Percentiles rank a stretch among this genome's conserved stretches.
These are phyloP conservation scores for Dermochelys coriacea DNA, from an alignment of 2,797 vertebrate species.

Conservation along the genomic window DNA sequence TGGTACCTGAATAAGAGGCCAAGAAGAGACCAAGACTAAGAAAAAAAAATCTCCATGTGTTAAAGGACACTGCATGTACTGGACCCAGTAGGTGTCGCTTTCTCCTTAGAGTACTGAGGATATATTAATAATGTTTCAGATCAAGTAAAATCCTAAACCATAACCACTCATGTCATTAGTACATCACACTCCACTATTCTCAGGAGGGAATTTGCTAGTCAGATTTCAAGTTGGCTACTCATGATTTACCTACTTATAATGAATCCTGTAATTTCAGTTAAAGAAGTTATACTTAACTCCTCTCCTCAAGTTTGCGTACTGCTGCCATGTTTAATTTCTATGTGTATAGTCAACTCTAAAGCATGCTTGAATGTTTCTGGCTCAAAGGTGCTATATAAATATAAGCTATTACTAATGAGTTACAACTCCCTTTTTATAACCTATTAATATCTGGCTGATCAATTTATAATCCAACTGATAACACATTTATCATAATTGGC, in stretches of 20 bases:
- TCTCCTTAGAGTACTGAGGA: neutral
- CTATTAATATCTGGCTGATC: neutral
- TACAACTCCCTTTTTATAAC: neutral
- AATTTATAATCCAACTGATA: neutral
- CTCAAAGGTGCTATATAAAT: neutral
- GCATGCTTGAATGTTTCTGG: neutral
- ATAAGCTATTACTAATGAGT: neutral
- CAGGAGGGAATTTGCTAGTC: neutral
- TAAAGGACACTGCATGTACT: neutral
- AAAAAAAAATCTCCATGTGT: neutral
- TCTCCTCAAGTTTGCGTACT: neutral
- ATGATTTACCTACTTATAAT: neutral
- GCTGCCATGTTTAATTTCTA: neutral
- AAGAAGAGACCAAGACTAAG: neutral
- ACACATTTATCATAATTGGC: neutral
- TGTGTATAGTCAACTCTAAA: neutral
- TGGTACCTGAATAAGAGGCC: neutral
- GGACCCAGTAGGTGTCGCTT: neutral
- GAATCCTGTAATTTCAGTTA: neutral
- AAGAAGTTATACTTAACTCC: neutral
- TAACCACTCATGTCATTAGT: neutral
- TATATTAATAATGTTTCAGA: neutral
- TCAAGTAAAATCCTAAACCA: neutral
- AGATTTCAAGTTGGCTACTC: neutral
- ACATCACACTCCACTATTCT: neutral